Base-by-base conservation (phyloP, 2,797 vertebrate species). In the Pempheris klunzingeri region DNA sequence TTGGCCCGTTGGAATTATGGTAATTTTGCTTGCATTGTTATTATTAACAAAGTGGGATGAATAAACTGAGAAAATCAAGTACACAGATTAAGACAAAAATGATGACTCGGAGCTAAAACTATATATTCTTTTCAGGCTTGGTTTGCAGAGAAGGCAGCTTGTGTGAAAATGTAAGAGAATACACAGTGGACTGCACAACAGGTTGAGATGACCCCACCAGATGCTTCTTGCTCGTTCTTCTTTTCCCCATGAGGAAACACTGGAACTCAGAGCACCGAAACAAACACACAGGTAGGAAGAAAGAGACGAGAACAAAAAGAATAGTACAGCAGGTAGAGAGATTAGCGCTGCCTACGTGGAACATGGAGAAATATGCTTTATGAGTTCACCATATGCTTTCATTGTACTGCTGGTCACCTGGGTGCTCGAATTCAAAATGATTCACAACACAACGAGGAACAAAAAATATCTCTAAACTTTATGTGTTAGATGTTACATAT, bases 201-300 rank as follows among this genome's bases (percentile, higher is more conserved):
- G 77, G 82, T 76, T 69, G 61, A 73, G 38, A 84, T 87, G 77
- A 90, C 81, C 80, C 22, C 39, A 53, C 32, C 90, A 92, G 82
- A 90, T 91, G 90, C 82, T 85, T 30, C 65, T 64, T 28, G 17
- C 55, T 76, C 55, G 2, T 59, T 46, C 57, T 70, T 9, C 14
- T 46, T 55, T 34, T 43, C 66, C 71, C 46, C 53, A 30, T 53
- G 71, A 87, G 84, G 64, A 67, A 78, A 62, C 39, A 2, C 17
- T 50, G 5, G 65, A 83, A 62, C 41, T 68, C 70, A 28, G 43
- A 1, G 3, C n/a, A 53, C 44, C 39, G 17, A 71, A 84, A 74
- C 59, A 86, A 82, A 84, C 63, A 83, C 9, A 22, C 46, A 65
- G 38, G 60, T 55, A 64, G 80, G 73, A 77, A 84, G 61, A 55